Percentiles rank a stretch among this genome's conserved stretches.
Evolutionary conservation across 2,888 invertebrate genomes (phyloP).

Genomic region (Stratiomys singularior): DNA sequence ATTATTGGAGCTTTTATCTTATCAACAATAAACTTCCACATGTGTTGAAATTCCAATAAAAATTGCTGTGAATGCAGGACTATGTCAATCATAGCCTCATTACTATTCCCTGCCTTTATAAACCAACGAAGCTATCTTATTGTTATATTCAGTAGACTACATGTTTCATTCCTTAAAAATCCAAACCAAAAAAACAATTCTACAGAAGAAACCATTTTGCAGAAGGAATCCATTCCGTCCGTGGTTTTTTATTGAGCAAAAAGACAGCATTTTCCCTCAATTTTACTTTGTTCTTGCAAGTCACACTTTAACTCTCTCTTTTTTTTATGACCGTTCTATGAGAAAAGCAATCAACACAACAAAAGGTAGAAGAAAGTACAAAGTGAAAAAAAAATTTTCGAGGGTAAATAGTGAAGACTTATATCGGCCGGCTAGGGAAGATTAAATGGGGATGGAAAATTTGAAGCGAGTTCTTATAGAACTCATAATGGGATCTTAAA

Average conservation of each 20-base stretch:
- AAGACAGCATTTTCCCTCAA: not conserved
- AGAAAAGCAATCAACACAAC: conserved; percentile 31
- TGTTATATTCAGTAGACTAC: no score
- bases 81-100: no score
- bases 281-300: conserved; percentile 5
- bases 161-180: no score
- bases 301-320: conserved; percentile 27
- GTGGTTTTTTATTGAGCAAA: not conserved
- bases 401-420: not conserved
- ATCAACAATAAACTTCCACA: no score
- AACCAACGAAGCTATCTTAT: no score
- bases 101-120: no score
- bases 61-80: no score
- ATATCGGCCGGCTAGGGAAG: not conserved
- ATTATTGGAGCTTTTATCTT: no score
- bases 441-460: not conserved
- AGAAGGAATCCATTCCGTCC: not conserved
- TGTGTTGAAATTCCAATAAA: no score
- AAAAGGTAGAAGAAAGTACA: conserved; percentile 18
- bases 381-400: not conserved
- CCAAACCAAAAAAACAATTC: not conserved
- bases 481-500: conserved; percentile 30
- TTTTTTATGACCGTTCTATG: conserved; percentile 22
- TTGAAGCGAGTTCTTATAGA: not conserved
- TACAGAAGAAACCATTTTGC: not conserved